phyloP scores from a whole-genome alignment of 2,888 invertebrate genomes.

The Incurvaria masculella region DNA sequence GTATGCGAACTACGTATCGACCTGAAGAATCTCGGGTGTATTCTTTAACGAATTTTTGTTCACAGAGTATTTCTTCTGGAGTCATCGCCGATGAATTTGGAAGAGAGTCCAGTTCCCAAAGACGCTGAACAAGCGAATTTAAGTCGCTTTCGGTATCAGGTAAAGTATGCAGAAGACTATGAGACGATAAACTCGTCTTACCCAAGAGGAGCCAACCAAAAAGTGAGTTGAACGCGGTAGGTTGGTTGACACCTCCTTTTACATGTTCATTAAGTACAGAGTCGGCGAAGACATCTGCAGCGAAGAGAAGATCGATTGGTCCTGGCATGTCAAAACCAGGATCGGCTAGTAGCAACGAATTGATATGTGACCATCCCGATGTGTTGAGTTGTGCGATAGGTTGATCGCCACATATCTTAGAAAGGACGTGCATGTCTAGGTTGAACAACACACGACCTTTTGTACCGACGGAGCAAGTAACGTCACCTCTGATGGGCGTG shows the following conservation, averaged over 20 bases:
- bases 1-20: not conserved
- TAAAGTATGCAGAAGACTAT: too few relatives aligned
- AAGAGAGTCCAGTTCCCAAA: slow-evolving; percentile 8
- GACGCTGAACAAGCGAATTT: slow-evolving; percentile 1
- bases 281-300: slow-evolving; percentile 9
- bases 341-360: slow-evolving; percentile 11
- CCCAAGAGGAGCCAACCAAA: slow-evolving; percentile 8
- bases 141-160: slow-evolving; percentile 3
- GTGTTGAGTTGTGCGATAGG: slow-evolving; percentile 10
- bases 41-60: not conserved
- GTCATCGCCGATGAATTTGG: not conserved
- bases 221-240: slow-evolving; percentile 7
- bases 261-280: too few relatives aligned
- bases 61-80: not conserved
- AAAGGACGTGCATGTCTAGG: too few relatives aligned
- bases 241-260: slow-evolving; percentile 3
- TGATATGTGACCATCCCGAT: slow-evolving; percentile 2
- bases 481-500: too few relatives aligned
- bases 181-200: too few relatives aligned
- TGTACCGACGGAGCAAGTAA: too few relatives aligned
- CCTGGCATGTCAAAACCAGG: slow-evolving; percentile 10
- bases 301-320: slow-evolving; percentile 10
- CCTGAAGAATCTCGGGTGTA: too few relatives aligned
- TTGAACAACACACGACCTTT: too few relatives aligned
- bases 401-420: slow-evolving; percentile 7